A percentile compares a stretch with the other conserved stretches of the same genome.
phyloP scores from a whole-genome alignment of 1,140 invertebrate species.

The Cataglyphis hispanica region DNA sequence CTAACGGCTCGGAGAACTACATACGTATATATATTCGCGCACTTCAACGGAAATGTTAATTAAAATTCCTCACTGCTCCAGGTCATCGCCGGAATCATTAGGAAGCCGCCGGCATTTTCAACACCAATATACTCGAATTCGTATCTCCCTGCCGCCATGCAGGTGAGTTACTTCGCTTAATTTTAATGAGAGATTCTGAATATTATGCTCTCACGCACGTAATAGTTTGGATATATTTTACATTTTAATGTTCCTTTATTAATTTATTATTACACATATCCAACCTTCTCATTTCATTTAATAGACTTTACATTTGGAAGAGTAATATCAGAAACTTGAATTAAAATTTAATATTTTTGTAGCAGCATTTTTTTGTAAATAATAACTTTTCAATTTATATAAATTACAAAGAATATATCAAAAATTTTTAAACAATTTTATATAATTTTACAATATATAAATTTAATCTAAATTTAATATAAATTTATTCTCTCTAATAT shows the following conservation, averaged over 20 bases:
- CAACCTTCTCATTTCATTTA: background rate
- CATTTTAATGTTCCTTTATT: background rate
- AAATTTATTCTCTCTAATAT: constrained; percentile 12
- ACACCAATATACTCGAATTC: constrained; percentile 80
- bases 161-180: constrained; percentile 71
- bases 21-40: background rate
- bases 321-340: background rate
- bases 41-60: constrained; percentile 43
- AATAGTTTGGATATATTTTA: constrained; percentile 16
- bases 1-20: constrained; percentile 24
- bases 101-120: constrained; percentile 79
- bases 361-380: background rate
- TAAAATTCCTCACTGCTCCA: constrained; percentile 60
- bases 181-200: constrained; percentile 36
- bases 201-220: background rate
- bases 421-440: background rate
- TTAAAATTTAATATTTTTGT: background rate
- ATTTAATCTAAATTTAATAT: no score
- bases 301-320: no score
- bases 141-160: constrained; percentile 82
- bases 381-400: background rate
- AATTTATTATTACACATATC: background rate
- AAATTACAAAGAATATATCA: background rate
- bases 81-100: constrained; percentile 71
- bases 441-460: background rate